Conservation (phyloP, 2,113 vertebrate species). For the Hippolais icterina region DNA sequence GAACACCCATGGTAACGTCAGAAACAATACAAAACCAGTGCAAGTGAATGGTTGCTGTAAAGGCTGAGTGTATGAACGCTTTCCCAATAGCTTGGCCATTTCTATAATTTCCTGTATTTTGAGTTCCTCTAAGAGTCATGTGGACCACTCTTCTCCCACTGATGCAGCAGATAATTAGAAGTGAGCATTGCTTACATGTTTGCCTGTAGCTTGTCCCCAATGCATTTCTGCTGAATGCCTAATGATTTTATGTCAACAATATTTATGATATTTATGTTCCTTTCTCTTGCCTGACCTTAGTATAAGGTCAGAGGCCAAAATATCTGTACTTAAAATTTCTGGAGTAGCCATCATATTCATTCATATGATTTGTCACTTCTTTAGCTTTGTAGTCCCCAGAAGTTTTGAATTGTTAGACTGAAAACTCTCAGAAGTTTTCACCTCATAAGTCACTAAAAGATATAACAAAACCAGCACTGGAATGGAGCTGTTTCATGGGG, state of each 20-base stretch:
- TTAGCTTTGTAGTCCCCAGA: neutral
- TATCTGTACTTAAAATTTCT: neutral
- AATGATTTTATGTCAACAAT: neutral
- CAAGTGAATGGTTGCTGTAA: neutral
- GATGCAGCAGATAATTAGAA: neutral
- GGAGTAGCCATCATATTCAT: neutral
- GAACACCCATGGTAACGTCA: fast-evolving
- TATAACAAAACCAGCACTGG: neutral
- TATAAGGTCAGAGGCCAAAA: neutral
- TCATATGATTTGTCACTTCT: neutral
- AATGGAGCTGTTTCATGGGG: neutral
- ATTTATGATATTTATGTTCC: neutral
- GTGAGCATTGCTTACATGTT: neutral
- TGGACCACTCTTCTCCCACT: neutral
- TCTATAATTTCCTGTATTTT: neutral
- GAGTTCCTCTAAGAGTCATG: neutral
- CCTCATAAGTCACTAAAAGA: neutral
- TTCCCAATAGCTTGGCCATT: neutral
- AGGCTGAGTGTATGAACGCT: fast-evolving
- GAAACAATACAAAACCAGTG: neutral
- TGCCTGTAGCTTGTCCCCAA: fast-evolving
- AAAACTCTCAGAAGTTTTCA: neutral
- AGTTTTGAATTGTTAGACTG: neutral
- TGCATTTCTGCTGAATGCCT: neutral
- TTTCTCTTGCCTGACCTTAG: neutral